Evolutionary conservation across 2,797 vertebrate species (phyloP), one percentile per base, ranked within the genome.

Genomic region (Pipistrellus pygmaeus): DNA sequence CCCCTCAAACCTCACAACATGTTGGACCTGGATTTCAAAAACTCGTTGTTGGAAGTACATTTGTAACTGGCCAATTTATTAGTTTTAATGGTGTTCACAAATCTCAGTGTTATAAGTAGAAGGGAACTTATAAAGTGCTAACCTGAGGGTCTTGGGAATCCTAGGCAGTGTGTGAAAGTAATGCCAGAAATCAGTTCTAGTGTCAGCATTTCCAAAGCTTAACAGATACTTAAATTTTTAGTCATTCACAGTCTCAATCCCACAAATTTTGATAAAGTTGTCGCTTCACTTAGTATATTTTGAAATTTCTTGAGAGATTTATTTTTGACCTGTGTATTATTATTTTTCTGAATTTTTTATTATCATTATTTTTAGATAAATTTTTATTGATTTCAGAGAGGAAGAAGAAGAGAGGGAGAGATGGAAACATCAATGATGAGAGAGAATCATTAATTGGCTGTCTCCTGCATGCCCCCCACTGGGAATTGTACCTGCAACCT

Each of bases 151-250:
- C 88, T 86, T 88, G 66, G 73, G 84, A 93, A 95, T 95, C 68
- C 32, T 95, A 66, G 44, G 30, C 88, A 90, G 82, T 78, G 93
- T 93, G 88, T 92, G 69, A 90, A 97, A 96, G 77, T 80, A 91
- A 92, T 93, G 94, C 88, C 69, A 57, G 69, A 96, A 69, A 90
- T 85, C 64, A 75, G 32, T 60, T 62, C 75, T 68, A 66, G 85
- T 92, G 87, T 85, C 69, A 83, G 46, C 73, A 83, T 72, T 93
- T 97, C 44, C 72, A 88, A 96, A 84, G 30, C 69, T 88, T 93
- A 88, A 41, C 21, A 68, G 85, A 68, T 48, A 85, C 88, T 85
- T 85, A 92, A 80, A 90, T 57, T 80, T 68, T 91, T 84, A 71
- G 68, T 66, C n/a, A 91, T 91, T 85, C 46, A 85, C 38, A 23